Evolutionary conservation across 2,113 vertebrate species (phyloP).

Genomic region (Onychostruthus taczanowskii): DNA sequence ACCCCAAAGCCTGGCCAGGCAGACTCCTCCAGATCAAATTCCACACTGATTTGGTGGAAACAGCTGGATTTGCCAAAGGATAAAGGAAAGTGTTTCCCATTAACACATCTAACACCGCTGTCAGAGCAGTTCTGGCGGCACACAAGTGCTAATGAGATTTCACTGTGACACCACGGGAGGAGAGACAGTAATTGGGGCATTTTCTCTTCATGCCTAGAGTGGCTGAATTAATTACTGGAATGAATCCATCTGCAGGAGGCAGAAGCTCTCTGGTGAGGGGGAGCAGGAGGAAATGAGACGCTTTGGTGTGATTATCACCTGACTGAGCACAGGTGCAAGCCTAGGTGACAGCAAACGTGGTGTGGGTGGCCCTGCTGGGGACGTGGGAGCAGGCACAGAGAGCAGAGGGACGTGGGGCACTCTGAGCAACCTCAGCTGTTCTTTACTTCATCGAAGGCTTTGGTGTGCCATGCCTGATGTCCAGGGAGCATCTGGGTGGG

Average conservation of each 20-base stretch:
- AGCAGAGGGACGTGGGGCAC: background rate
- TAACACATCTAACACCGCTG: constrained; percentile 6
- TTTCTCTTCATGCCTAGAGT: background rate
- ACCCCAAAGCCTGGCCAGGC: background rate
- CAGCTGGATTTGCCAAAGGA: background rate
- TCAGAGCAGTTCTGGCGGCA: background rate
- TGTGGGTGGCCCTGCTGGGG: background rate
- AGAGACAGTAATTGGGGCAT: background rate
- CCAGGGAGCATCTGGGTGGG: background rate
- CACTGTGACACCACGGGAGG: background rate
- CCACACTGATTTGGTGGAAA: background rate
- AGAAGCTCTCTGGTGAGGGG: background rate
- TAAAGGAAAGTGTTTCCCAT: constrained; percentile 31
- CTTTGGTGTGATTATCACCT: background rate
- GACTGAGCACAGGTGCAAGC: background rate
- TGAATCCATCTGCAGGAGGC: background rate
- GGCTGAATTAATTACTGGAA: constrained; percentile 16
- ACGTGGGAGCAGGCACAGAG: rapidly evolving
- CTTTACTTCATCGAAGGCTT: background rate
- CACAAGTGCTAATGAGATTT: constrained; percentile 7
- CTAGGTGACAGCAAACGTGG: background rate
- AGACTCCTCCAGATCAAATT: background rate
- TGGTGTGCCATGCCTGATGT: no score
- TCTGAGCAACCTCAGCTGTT: rapidly evolving
- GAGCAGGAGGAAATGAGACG: background rate